Percentiles rank a stretch among this genome's conserved stretches.
phyloP scores from a whole-genome alignment of 2,113 vertebrate genomes.

The Bothrops jararaca region DNA sequence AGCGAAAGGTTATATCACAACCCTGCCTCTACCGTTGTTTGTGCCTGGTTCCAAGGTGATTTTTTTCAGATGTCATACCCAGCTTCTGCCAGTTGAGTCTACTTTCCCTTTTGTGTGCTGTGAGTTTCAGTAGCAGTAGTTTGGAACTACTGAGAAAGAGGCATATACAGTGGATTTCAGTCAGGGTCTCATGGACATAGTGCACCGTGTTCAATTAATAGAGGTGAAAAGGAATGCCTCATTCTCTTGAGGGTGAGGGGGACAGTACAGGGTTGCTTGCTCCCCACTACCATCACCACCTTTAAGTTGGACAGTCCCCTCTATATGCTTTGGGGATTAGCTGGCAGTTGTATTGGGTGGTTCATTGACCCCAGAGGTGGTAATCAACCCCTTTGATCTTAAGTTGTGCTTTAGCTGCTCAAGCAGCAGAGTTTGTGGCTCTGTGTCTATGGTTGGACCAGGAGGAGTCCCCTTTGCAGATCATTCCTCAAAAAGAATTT shows the following conservation, averaged over 20 bases:
- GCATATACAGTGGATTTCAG: not conserved
- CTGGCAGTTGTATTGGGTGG: not conserved
- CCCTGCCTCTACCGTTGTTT: not conserved
- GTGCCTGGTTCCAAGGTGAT: not conserved
- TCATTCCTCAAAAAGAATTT: not conserved
- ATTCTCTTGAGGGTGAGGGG: not conserved
- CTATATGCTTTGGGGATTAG: not conserved
- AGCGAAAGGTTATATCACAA: not conserved
- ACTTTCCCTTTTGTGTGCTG: not conserved
- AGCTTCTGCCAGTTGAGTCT: not conserved
- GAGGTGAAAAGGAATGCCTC: not conserved
- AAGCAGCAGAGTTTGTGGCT: not conserved
- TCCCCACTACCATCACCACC: not conserved
- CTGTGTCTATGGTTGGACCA: not conserved
- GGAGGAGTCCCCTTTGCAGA: not conserved
- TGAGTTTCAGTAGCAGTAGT: not conserved
- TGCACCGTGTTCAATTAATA: not conserved
- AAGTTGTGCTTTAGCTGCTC: not conserved
- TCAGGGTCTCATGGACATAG: not conserved
- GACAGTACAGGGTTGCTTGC: not conserved
- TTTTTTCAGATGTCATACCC: not conserved
- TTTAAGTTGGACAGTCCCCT: not conserved
- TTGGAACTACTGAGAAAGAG: not conserved
- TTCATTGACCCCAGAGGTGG: not conserved
- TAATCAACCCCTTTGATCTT: not conserved